Conservation (phyloP, 1,140 invertebrate species). For the Drosophila virilis region DNA sequence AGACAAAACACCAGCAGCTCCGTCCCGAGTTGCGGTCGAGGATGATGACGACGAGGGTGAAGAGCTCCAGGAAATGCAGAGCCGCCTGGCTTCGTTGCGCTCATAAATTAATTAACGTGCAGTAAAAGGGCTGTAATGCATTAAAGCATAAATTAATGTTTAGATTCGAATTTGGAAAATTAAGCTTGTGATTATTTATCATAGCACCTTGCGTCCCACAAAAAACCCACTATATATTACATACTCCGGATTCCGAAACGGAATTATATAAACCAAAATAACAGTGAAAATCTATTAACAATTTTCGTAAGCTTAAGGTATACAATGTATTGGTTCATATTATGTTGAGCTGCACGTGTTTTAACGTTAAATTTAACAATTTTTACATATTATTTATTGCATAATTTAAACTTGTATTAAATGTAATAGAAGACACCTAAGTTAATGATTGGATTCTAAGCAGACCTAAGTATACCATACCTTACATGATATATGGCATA, state of each 20-base stretch:
- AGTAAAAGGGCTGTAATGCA: constrained; percentile 3
- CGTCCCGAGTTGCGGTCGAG: constrained; percentile 53
- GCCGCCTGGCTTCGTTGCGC: constrained; percentile 79
- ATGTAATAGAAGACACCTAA: constrained; percentile 33
- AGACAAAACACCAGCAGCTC: constrained; percentile 85
- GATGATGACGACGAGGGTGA: constrained; percentile 85
- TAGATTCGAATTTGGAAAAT: constrained; percentile 33
- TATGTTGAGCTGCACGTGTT: constrained; percentile 49
- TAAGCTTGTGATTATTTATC: constrained; percentile 43
- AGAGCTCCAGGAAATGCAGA: constrained; percentile 85
- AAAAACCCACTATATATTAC: constrained; percentile 40
- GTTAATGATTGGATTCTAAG: background rate
- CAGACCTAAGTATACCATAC: constrained; percentile 3
- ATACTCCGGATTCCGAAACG: constrained; percentile 8
- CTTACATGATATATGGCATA: background rate
- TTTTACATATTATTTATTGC: constrained; percentile 69
- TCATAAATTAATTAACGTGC: constrained; percentile 67
- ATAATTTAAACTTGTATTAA: constrained; percentile 62
- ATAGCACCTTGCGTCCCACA: constrained; percentile 33
- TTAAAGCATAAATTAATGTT: constrained; percentile 15
- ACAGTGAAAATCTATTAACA: constrained; percentile 26
- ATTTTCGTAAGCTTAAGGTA: constrained; percentile 47
- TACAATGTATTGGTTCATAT: constrained; percentile 47
- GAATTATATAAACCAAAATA: constrained; percentile 56
- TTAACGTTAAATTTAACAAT: constrained; percentile 44